Evolutionary conservation across 2,888 invertebrate species (phyloP), one percentile per base, ranked within the genome.

Genomic region (Oxycera nigricornis): DNA sequence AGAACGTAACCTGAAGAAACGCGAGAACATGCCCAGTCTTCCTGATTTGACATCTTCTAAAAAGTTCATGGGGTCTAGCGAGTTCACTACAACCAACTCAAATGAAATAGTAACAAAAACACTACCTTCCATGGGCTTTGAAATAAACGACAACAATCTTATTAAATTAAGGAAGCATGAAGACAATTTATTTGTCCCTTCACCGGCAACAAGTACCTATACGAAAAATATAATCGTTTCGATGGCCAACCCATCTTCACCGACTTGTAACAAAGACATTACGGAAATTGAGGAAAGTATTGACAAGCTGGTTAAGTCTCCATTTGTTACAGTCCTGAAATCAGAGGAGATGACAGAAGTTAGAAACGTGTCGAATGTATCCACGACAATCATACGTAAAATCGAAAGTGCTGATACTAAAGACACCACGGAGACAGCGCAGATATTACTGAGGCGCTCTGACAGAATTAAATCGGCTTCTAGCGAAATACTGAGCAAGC

Each of bases 101-200:
- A 9, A 28, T 30, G 35, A 35, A 35, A 35, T 7, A 35, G 35
- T 7, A 35, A 7, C 11, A 35, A 35, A 7, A 35, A n/a, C 17
- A 30, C 11, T 61, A 17, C 2, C 24, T 24, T 62, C 83, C 0
- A 74, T 83, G 68, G 83, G 82, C 2, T 84, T 83, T 52, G 84
- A 85, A 76, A 83, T 85, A 52, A 85, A 83, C 72, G 84, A 85
- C 73, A 83, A 84, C 70, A 83, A 84, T 74, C 73, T 83, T 65
- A 78, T 84, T 2, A 75, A 73, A 55, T 26, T 70, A 20, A 65
- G 70, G 1, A 72, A 17, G 75, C 77, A 6, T 73, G 74, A 77
- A 70, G 73, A 73, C 30, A n/a, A n/a, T n/a, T n/a, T n/a, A n/a
- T n/a, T n/a, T n/a, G n/a, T n/a, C n/a, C n/a, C n/a, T n/a, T 72